Percentiles rank a stretch among this genome's conserved stretches.
Evolutionary conservation across 2,113 vertebrate species (phyloP).

Genomic region (Emydura subglobosa): DNA sequence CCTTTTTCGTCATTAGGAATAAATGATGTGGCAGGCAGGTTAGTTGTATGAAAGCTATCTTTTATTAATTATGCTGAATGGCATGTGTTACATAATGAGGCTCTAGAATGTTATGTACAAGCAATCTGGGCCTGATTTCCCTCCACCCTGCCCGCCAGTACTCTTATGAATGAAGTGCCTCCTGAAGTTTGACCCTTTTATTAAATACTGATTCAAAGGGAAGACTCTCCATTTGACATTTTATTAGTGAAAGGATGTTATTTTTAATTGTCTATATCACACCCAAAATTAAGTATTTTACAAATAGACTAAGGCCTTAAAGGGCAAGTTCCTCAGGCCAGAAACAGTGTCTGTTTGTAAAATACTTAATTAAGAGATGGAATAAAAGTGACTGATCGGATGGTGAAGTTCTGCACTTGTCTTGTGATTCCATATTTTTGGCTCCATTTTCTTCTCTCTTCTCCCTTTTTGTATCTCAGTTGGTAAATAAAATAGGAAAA

Average conservation of each 20-base stretch:
- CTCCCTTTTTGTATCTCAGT: not conserved
- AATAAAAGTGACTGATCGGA: not conserved
- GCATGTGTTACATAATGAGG: not conserved
- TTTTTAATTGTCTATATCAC: no score
- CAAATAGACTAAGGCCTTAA: not conserved
- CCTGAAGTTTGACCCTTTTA: not conserved
- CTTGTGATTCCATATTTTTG: not conserved
- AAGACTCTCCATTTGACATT: not conserved
- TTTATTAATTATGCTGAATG: not conserved
- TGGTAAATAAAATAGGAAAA: not conserved
- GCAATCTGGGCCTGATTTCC: not conserved
- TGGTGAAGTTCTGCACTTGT: not conserved
- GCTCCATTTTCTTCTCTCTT: not conserved
- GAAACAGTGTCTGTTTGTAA: no score
- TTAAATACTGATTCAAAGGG: not conserved
- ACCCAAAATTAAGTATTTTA: not conserved
- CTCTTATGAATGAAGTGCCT: not conserved
- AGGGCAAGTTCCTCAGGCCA: no score
- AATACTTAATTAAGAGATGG: not conserved
- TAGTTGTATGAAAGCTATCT: not conserved
- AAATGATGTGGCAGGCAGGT: not conserved
- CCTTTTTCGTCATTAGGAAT: not conserved
- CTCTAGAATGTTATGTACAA: not conserved
- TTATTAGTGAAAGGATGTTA: no score
- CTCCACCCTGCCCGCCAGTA: no score